Evolutionary conservation across 1,140 invertebrate genomes (phyloP), one percentile per base, ranked within the genome.

Genomic region (Caenorhabditis latens): DNA sequence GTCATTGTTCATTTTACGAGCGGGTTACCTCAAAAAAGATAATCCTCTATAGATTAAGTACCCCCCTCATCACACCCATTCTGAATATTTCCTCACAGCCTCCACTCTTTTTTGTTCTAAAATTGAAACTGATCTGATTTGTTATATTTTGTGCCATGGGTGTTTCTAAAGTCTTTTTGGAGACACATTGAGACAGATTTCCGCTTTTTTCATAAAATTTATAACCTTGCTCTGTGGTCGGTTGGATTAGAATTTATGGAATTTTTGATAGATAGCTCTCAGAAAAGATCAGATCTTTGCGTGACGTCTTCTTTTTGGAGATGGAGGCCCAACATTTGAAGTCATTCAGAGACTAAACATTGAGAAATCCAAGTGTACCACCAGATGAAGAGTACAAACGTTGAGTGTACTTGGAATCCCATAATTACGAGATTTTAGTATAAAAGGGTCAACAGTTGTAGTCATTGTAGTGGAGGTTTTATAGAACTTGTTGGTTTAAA

Each of bases 41-140:
- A 50, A 79, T 79, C 71, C 71, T 48, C 11, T 50, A 43, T 50
- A 79, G 71, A 79, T 79, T 79, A 79, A 24, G 46, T 79, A 53
- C 46, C 43, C 46, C 16, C 40, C 46, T 71, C 40, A 32, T 19
- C 4, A 11, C 16, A 6, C 40, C 4, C 2, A 14, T 71, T 63
- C 61, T 63, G 61, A 63, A 63, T 63, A 63, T 63, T 40, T n/a
- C 16, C 46, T n/a, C 13, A 6, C 65, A 71, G 16, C 42, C 16
- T 71, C 65, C 16, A 43, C 11, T 16, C 21, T 5, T 32, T 43
- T 42, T 71, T 71, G 65, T 71, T 46, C 65, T 11, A 71, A 71
- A 71, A 71, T 71, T 46, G 42, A 71, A 71, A 43, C 65, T 71
- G 65, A 71, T 71, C 65, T 71, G 42, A 71, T 71, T 71, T 71